phyloP scores from a whole-genome alignment of 1,140 invertebrate species.

The Pemphigus obesinymphae region DNA sequence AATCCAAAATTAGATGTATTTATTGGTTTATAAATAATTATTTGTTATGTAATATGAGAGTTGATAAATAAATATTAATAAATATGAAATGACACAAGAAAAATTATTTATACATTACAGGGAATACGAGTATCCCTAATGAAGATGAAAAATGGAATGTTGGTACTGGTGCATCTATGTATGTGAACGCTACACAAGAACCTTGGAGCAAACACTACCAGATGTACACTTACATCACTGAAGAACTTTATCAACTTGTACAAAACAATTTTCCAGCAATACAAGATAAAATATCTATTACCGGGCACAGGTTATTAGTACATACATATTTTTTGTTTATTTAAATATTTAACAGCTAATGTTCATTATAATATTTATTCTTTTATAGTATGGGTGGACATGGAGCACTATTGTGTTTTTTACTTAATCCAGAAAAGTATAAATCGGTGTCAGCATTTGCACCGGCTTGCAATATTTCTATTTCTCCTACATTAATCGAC shows the following conservation, averaged over 20 bases:
- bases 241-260: constrained; percentile 79
- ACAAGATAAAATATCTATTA: constrained; percentile 66
- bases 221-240: constrained; percentile 95
- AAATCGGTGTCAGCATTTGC: constrained; percentile 93
- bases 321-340: background rate
- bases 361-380: constrained; percentile 33
- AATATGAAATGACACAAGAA: too few species aligned
- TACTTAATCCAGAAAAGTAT: constrained; percentile 89
- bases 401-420: constrained; percentile 84
- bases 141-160: constrained; percentile 91
- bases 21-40: too few species aligned
- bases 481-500: constrained; percentile 57
- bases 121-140: constrained; percentile 80
- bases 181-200: constrained; percentile 84
- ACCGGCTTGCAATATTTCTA: constrained; percentile 85
- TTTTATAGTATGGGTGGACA: constrained; percentile 90
- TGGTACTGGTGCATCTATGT: constrained; percentile 92
- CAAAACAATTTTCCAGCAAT: constrained; percentile 65
- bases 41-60: too few species aligned
- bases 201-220: constrained; percentile 92
- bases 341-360: background rate
- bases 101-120: too few species aligned
- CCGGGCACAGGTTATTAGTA: constrained; percentile 70
- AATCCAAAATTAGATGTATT: too few species aligned
- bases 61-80: too few species aligned